Percentiles rank a stretch among this genome's conserved stretches.
These are phyloP conservation scores for Cettia cetti DNA, from an alignment of 2,113 vertebrate species.

Conservation along the genomic window DNA sequence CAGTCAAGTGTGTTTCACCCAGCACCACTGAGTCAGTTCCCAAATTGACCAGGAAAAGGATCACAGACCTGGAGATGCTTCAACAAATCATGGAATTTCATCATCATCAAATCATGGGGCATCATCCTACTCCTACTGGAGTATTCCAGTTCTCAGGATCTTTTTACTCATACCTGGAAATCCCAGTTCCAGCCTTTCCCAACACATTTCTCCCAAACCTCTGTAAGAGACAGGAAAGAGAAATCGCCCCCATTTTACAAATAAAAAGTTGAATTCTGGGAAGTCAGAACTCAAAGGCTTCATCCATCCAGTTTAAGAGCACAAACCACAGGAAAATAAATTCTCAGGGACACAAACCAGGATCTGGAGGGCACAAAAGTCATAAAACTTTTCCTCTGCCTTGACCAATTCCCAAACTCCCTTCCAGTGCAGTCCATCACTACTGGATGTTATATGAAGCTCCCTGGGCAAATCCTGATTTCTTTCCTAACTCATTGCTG, in stretches of 20 bases:
- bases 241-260: not conserved
- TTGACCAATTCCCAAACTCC: not conserved
- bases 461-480: not conserved
- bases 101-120: too few relatives aligned
- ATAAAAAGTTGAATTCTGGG: not conserved
- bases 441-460: not conserved
- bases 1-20: too few relatives aligned
- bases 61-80: too few relatives aligned
- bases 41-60: too few relatives aligned
- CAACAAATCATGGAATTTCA: too few relatives aligned
- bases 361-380: not conserved
- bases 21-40: too few relatives aligned
- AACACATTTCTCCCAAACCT: not conserved
- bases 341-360: not conserved
- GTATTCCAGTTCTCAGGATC: not conserved
- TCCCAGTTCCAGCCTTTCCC: not conserved
- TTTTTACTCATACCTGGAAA: not conserved
- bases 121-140: too few relatives aligned
- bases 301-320: not conserved
- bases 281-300: not conserved
- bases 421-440: not conserved
- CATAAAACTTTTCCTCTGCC: not conserved
- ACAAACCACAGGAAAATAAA: not conserved
- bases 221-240: not conserved
- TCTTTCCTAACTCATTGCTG: not conserved